Evolutionary conservation across 1,140 invertebrate species (phyloP).

Genomic region (Wasmannia auropunctata): DNA sequence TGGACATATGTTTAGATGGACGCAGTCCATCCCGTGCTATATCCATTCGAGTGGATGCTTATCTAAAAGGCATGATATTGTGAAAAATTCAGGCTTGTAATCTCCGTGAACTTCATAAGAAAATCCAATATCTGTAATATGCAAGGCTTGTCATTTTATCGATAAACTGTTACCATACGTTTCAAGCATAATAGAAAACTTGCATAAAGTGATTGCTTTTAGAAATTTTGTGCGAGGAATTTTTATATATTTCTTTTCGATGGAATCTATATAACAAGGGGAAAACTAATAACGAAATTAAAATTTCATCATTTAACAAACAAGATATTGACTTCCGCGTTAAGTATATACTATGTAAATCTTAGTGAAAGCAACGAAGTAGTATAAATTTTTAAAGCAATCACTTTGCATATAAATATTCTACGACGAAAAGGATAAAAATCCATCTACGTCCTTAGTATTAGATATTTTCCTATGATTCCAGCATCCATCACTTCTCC

Average conservation of each 20-base stretch:
- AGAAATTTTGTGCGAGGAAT: background rate
- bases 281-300: background rate
- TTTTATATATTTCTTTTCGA: conserved; percentile 4
- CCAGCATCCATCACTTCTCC: background rate
- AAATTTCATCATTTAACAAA: background rate
- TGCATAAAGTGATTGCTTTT: conserved; percentile 20
- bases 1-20: conserved; percentile 24
- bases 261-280: background rate
- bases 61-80: conserved; percentile 13
- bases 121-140: conserved; percentile 47
- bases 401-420: conserved; percentile 1
- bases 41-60: background rate
- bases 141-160: conserved; percentile 31
- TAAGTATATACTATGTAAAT: background rate
- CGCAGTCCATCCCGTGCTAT: background rate
- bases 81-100: conserved; percentile 27
- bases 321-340: background rate
- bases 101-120: conserved; percentile 34
- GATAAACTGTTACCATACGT: conserved; percentile 39
- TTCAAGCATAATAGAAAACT: conserved; percentile 23
- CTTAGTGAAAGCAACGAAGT: background rate
- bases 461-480: conserved; percentile 5
- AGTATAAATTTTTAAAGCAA: conserved; percentile 12
- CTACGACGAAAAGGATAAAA: background rate
- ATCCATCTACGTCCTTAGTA: background rate